Evolutionary conservation across 2,113 vertebrate species (phyloP), one percentile per base, ranked within the genome.

Genomic region (Girardinichthys multiradiatus): DNA sequence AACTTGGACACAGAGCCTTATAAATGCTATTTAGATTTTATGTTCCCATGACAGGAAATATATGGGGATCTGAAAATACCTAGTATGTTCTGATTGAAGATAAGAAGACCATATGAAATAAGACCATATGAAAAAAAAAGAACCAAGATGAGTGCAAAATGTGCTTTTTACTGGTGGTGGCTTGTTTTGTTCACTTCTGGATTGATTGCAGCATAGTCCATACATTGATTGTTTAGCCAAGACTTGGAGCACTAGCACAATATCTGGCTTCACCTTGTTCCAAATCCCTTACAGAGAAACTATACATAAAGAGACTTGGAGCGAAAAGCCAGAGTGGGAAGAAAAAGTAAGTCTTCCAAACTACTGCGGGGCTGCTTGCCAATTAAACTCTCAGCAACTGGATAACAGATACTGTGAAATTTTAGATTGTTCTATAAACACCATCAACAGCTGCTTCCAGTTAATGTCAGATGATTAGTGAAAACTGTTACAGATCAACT

Each of bases 381-480:
- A 95, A 91, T 89, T 91, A 90, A 84, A 85, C 57, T 86, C 79
- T 79, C 83, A 19, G 87, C 93, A 92, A 91, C 93, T 94, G 93
- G 87, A 91, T 87, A 90, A 92, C 93, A 93, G 89, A 93, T 91
- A 89, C 86, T 88, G 90, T 92, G 86, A 94, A 87, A 93, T 94
- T 90, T 90, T 88, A 93, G 90, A 91, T 94, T 76, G 80, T 91
- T 93, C 93, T 94, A 93, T 94, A 94, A 93, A 94, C 93, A 94
- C 89, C 86, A 21, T 66, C 1, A 37, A 72, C 93, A 94, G 87
- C 92, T 94, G 93, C 81, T 90, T 89, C 83, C 83, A 89, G 88
- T 94, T 91, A 91, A 89, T 88, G 86, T 87, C 77, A 86, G 79
- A 88, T 78, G 68, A 86, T 93, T 92, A 92, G 89, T 90, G 86